Evolutionary conservation across 2,888 invertebrate species (phyloP).

Genomic region (Platerodrilus igneus): DNA sequence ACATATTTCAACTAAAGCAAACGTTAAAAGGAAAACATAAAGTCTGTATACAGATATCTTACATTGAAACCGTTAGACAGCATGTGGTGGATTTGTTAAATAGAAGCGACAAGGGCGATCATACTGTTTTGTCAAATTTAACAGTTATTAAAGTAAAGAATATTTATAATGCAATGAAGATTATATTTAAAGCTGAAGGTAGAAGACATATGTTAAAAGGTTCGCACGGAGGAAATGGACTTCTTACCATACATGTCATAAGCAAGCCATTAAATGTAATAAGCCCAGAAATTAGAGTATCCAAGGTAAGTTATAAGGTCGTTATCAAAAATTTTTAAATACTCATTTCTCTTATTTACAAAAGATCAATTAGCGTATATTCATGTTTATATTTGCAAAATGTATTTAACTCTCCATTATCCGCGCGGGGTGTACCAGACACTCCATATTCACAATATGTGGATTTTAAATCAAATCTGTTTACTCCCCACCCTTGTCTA

Average conservation of each 20-base stretch:
- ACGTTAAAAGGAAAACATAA: constrained; percentile 33
- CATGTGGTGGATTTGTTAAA: constrained; percentile 42
- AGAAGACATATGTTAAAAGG: constrained; percentile 37
- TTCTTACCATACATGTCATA: constrained; percentile 44
- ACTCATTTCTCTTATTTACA: too few relatives aligned
- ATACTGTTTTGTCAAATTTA: constrained; percentile 32
- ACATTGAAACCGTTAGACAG: constrained; percentile 42
- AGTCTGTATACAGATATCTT: constrained; percentile 43
- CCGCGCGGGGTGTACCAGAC: too few relatives aligned
- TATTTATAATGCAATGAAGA: constrained; percentile 38
- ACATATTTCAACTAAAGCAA: constrained; percentile 39
- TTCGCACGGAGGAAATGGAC: constrained; percentile 41
- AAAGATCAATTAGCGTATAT: too few relatives aligned
- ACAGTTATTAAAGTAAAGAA: constrained; percentile 32
- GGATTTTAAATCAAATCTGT: too few relatives aligned
- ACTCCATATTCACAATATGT: too few relatives aligned
- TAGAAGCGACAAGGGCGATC: constrained; percentile 28
- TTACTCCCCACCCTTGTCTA: too few relatives aligned
- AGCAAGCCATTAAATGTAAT: constrained; percentile 33
- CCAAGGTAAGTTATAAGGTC: constrained; percentile 35
- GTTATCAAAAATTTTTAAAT: too few relatives aligned
- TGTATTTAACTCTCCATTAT: too few relatives aligned
- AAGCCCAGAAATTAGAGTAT: constrained; percentile 29
- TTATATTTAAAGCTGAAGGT: constrained; percentile 44
- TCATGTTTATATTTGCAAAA: too few relatives aligned